phyloP scores from a whole-genome alignment of 2,113 vertebrate species.

The Xyrauchen texanus region DNA sequence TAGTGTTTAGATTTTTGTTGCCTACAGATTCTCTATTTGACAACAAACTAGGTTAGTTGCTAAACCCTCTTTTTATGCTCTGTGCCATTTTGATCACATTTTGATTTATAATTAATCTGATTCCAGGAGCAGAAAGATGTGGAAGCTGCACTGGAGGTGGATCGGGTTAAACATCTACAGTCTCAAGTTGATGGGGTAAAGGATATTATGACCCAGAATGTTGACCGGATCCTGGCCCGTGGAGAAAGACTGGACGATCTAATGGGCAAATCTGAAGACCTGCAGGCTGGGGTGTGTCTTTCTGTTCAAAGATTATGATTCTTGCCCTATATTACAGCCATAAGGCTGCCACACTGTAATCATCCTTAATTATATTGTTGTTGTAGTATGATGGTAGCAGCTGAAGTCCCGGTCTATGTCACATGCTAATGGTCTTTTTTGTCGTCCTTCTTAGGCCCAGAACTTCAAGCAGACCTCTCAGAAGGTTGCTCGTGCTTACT shows the following conservation, averaged over 20 bases:
- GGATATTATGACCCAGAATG: constrained; percentile 89
- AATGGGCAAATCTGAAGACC: constrained; percentile 87
- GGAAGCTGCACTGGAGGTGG: constrained; percentile 47
- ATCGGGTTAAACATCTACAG: constrained; percentile 76
- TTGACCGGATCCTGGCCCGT: constrained; percentile 90
- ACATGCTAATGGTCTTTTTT: not conserved
- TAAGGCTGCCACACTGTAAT: not conserved
- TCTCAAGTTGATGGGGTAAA: constrained; percentile 88
- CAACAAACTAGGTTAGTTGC: not conserved
- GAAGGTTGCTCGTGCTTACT: constrained; percentile 88
- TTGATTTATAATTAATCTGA: not conserved
- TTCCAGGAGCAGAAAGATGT: constrained; percentile 62
- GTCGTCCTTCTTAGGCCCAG: constrained; percentile 76
- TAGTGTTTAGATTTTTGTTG: not conserved
- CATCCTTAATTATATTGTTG: no score
- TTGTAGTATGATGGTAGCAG: not conserved
- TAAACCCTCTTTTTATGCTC: not conserved
- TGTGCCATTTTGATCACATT: not conserved
- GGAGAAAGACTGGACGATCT: constrained; percentile 90
- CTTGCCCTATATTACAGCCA: not conserved
- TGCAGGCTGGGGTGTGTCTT: constrained; percentile 85
- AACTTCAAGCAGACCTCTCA: constrained; percentile 91
- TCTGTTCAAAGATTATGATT: not conserved
- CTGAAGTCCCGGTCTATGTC: no score
- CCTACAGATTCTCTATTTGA: not conserved